Base-by-base conservation (phyloP, 2,888 invertebrate species). In the Synanthedon formicaeformis region DNA sequence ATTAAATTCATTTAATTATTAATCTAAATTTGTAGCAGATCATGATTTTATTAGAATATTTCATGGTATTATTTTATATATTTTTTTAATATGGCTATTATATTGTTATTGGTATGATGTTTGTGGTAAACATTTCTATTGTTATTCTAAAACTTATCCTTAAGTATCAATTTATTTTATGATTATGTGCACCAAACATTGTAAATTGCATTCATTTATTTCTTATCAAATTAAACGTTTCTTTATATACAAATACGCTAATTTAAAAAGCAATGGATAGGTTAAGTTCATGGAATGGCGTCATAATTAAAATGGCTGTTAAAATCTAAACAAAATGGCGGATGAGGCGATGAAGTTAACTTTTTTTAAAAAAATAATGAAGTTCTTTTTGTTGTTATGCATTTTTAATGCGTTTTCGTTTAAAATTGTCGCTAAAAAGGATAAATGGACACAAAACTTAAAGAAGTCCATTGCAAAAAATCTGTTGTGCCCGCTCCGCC, bases 1-100 rank as follows among this genome's bases (percentile, higher is more conserved):
- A 16, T 41, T 41, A 45, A 34, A 51, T 40, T 50, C 14, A n/a
- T 53, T 56, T 49, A 50, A 51, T 51, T 50, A 45, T 53, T 34
- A 54, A 34, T 51, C 54, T 66, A 68, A 59, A 59, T 62, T 61
- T 65, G 61, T 64, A 64, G 63, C 66, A 72, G 66, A 71, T 73
- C 66, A 54, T 57, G 53, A 49, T 51, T 57, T 56, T 41, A 55
- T 53, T 57, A 49, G 16, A 50, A 54, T 54, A 54, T 57, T 54
- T 54, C 18, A 49, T 49, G 13, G 56, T 60, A 61, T 59, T 53
- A 57, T 58, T 61, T 62, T 62, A 41, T 69, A 16, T 65, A 62
- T 61, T 66, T 72, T 67, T 70, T 73, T 76, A 77, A 75, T 81
- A 80, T 81, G 80, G 80, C 80, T 79, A 76, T 71, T 65, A 65